Conservation (phyloP, 2,888 invertebrate genomes). For the Pachycephus smyrnensis region DNA sequence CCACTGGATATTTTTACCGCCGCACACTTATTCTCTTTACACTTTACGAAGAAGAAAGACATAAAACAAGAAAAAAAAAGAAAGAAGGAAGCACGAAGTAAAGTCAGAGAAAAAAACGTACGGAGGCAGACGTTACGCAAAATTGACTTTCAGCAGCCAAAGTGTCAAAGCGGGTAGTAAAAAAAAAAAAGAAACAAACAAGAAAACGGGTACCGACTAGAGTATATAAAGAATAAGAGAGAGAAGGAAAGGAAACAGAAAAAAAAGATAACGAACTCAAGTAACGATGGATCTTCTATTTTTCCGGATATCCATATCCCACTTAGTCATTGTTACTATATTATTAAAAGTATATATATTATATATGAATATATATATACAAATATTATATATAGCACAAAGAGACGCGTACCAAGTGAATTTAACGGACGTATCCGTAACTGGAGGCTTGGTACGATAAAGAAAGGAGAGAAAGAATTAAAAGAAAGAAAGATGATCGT, state of each 20-base stretch:
- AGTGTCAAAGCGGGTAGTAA: background rate
- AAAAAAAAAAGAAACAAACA: background rate
- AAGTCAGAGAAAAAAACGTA: background rate
- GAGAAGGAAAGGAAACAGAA: background rate
- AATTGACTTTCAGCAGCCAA: background rate
- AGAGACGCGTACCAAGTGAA: background rate
- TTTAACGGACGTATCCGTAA: no score
- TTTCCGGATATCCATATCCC: background rate
- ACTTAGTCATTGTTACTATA: constrained; percentile 5
- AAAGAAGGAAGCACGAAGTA: background rate
- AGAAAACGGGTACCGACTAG: background rate
- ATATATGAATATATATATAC: constrained; percentile 9
- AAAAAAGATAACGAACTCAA: background rate
- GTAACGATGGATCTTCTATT: background rate
- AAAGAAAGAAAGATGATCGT: background rate
- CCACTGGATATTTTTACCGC: background rate
- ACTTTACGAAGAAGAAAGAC: background rate
- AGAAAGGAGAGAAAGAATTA: background rate
- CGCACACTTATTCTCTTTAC: background rate
- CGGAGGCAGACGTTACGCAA: background rate
- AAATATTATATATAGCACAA: background rate
- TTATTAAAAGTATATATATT: constrained; percentile 14
- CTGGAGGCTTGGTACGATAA: background rate
- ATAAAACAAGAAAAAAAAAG: background rate
- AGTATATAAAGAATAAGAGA: background rate